Base-by-base conservation (phyloP, 2,888 invertebrate species). In the Hoplodrina blanda region DNA sequence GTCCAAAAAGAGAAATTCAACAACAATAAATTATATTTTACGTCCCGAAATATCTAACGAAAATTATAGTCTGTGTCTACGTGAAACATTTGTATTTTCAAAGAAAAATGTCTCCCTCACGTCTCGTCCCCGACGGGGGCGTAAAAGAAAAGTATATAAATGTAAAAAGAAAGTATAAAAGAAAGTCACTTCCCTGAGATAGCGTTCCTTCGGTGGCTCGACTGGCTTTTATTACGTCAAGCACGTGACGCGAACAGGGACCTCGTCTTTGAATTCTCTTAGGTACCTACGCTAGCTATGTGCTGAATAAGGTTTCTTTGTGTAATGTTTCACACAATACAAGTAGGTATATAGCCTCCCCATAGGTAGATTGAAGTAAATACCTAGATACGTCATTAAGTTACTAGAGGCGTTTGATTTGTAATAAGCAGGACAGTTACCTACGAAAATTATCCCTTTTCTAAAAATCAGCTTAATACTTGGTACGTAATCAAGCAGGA, bases 241-340 rank as follows among this genome's bases (percentile, higher is more conserved):
- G 91, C 93, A 92, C 94, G 94, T 94, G 94, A 94, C 91, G 87
- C 83, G 91, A 89, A 89, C 91, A 83, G 77, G 88, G 91, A 92
- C 88, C 85, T 83, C 80, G 83, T 75, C 87, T 89, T 88, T 85
- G 89, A 89, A 90, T 88, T 90, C 90, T 91, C 90, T 82, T 83
- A 88, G 87, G 89, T 89, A 89, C 86, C 86, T 75, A 74, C 80
- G 76, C 78, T 81, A 76, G 63, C 76, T 84, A 73, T 78, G 79
- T 75, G 63, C 71, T 68, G 73, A 75, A 76, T 56, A n/a, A 62
- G 44, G 56, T 55, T 67, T 30, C 37, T 53, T 57, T 69, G 46
- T 61, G 30, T 54, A 49, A 25, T 62, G 61, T 49, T n/a, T 53
- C 17, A 68, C 20, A 57, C 19, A 33, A 25, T 25, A 25, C 20